phyloP scores from a whole-genome alignment of 2,113 vertebrate genomes.

The Zosterops japonicus region DNA sequence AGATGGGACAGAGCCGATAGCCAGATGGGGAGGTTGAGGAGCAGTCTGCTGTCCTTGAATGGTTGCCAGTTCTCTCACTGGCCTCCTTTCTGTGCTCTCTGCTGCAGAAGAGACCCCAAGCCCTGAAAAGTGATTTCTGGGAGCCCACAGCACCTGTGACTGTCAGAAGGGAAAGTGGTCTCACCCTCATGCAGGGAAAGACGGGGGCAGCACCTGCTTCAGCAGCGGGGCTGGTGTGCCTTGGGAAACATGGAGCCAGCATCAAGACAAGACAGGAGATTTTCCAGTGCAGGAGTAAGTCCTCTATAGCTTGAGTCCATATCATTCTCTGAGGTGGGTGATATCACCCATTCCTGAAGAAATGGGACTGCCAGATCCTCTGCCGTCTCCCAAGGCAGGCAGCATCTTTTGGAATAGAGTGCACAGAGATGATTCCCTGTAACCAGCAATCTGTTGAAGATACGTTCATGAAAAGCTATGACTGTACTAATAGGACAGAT shows the following conservation, averaged over 20 bases:
- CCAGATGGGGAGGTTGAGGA: not conserved
- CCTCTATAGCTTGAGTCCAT: not conserved
- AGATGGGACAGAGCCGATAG: slow-evolving; percentile 11
- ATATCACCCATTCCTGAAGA: not conserved
- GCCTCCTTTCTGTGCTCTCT: not conserved
- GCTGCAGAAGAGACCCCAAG: not conserved
- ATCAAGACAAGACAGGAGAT: fast-evolving
- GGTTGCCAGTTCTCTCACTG: not conserved
- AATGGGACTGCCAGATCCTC: not conserved
- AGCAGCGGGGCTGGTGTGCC: not conserved
- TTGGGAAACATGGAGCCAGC: fast-evolving
- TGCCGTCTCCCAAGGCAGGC: not conserved
- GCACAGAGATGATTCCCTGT: not conserved
- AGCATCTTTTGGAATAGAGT: not conserved
- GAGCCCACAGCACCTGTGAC: not conserved
- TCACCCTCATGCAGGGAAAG: not conserved
- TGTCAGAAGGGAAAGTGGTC: not conserved
- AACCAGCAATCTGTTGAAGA: not conserved
- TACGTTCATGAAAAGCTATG: not conserved
- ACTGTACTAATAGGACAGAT: not conserved
- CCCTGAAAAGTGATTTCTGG: not conserved
- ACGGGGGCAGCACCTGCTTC: not conserved
- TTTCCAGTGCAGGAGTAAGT: fast-evolving
- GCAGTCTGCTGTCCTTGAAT: slow-evolving; percentile 6
- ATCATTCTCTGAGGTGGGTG: not conserved